Base-by-base conservation (phyloP, 2,797 vertebrate species). In the Rhadinocentrus ornatus region DNA sequence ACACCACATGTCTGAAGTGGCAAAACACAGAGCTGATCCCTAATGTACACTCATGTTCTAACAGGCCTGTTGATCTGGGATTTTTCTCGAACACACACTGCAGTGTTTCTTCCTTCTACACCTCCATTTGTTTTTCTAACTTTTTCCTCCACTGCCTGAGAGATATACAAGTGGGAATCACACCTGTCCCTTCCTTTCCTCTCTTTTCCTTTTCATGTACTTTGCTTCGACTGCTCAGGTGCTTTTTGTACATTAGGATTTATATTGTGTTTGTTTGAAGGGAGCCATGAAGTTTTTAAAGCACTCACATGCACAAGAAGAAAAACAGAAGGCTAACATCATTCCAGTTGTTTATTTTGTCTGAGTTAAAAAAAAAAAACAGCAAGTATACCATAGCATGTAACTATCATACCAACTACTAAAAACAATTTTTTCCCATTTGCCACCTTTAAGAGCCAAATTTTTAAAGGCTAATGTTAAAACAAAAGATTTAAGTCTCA, bases 61-160 rank as follows among this genome's bases (percentile, higher is more conserved):
- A 62, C 67, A 62, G 71, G 79, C 76, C 81, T 88, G 84, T 89
- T 89, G 90, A 83, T 84, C 75, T 69, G 78, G 83, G 89, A 86
- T 74, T 66, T 68, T 71, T 44, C n/a, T 60, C 62, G 22, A 82
- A 69, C 67, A 58, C 54, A 71, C 60, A 29, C 59, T 22, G 78
- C 60, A 73, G 80, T 70, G 57, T 67, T 44, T 65, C 72, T 72
- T 65, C 66, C 13, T n/a, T 70, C 55, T 65, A 48, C 27, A 56
- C 16, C 27, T 66, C 22, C 32, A 10, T 35, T 58, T 56, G 58
- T 50, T 26, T 27, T 52, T 39, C 13, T 50, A 53, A 37, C n/a
- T 41, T 48, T 69, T 75, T 57, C 46, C 18, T 66, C 56, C 54
- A 58, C 55, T 71, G 70, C 65, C 71, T 70, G 61, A 53, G 71